Base-by-base conservation (phyloP, 2,888 invertebrate genomes). In the Scaptodrosophila latifasciaeformis region DNA sequence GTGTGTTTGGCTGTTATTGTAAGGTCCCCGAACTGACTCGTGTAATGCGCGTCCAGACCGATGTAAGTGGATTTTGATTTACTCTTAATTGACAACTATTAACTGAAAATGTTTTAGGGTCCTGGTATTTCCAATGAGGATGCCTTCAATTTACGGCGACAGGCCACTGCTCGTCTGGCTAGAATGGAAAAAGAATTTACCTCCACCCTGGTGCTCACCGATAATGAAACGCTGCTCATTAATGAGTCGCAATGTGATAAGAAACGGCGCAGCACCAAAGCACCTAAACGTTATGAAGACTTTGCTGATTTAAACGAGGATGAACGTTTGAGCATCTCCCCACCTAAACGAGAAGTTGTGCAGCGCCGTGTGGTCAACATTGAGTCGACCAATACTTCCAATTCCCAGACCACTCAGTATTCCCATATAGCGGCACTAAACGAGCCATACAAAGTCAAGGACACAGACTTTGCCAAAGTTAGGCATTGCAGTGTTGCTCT, bases 161-260 rank as follows among this genome's bases (percentile, higher is more conserved):
- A 85, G 49, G 86, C 86, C 3, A 86, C 86, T 0, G 86, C 86
- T 37, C 88, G 89, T 53, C 85, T 92, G 57, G 90, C 92, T 0
- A 91, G 90, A 82, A 90, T 90, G 72, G 92, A 92, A 82, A 89
- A 90, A 81, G 92, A 92, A 75, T 92, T 92, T 83, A 91, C 90
- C 12, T 91, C 92, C 69, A 92, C 92, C 2, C 88, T 92, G 18
- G 90, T 92, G 49, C 85, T 91, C 35, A 89, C 90, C 7, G 90
- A 89, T 19, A 89, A 91, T 70, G 90, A 90, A 83, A 90, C 90
- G 44, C 88, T 92, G 65, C 83, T 92, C 6, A 87, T 92, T 21
- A 91, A 91, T 57, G 87, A 87, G 52, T 85, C 85, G 24, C 85
- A 86, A 60, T 86, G 87, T 46, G 84, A 81, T 75, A 88, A 82